Conservation (phyloP, 30 jellyfish, hydroid and myxozoan species). For the Hydractinia echinata region DNA sequence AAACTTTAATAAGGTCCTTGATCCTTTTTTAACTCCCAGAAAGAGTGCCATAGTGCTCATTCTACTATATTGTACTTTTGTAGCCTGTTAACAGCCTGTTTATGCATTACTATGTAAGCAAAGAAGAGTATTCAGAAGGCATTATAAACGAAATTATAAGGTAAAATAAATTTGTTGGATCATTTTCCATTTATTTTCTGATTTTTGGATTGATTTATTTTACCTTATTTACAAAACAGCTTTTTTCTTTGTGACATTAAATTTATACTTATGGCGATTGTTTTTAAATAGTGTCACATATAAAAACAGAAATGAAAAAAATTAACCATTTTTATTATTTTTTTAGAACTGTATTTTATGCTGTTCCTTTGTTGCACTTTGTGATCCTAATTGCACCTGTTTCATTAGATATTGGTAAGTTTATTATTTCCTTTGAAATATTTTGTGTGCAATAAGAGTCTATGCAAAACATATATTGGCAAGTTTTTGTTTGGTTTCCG, state of each 20-base stretch:
- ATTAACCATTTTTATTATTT: neutral
- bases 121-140: slow-evolving; percentile 62
- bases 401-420: slow-evolving; percentile 45
- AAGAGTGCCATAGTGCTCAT: neutral
- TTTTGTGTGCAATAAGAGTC: no score
- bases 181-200: neutral
- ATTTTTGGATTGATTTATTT: neutral
- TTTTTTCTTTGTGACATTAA: no score
- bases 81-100: slow-evolving; percentile 83
- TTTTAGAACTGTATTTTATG: slow-evolving; percentile 69
- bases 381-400: slow-evolving; percentile 53
- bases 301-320: neutral
- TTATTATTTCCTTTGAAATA: no score
- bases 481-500: no score
- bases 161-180: slow-evolving; percentile 21
- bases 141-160: slow-evolving; percentile 72
- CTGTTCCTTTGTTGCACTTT: slow-evolving; percentile 72
- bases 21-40: neutral
- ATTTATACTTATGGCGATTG: no score
- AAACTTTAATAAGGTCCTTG: neutral
- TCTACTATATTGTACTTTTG: neutral
- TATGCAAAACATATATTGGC: no score
- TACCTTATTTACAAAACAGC: neutral
- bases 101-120: slow-evolving; percentile 73
- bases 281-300: no score